phyloP scores from a whole-genome alignment of 2,888 invertebrate genomes.

The Lordiphosa andalusiaca region DNA sequence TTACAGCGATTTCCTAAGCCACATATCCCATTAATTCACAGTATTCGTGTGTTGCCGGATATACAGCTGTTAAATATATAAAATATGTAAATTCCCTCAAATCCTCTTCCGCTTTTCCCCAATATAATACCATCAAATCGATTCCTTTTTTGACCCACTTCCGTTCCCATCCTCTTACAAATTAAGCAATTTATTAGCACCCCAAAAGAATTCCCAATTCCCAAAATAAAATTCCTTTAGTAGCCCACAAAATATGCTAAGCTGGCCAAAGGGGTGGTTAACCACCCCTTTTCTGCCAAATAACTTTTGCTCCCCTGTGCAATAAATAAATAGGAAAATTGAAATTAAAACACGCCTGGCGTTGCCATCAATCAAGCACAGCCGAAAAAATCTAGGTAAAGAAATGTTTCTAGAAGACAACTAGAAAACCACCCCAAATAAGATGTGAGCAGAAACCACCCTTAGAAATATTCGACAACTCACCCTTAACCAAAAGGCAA shows the following conservation, averaged over 20 bases:
- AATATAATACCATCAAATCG: no score
- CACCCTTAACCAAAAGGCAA: constrained; percentile 42
- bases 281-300: constrained; percentile 37
- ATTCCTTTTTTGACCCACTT: no score
- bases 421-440: background rate
- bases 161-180: constrained; percentile 8
- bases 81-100: no score
- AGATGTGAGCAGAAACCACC: constrained; percentile 45
- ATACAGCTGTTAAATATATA: no score
- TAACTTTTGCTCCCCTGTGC: constrained; percentile 10
- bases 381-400: constrained; percentile 35
- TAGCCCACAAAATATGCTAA: constrained; percentile 25
- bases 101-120: no score
- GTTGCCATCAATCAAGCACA: constrained; percentile 54
- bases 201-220: constrained; percentile 5
- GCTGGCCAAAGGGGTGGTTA: constrained; percentile 23
- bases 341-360: constrained; percentile 51
- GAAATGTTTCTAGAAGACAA: constrained; percentile 31
- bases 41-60: no score
- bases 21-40: no score
- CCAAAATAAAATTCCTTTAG: constrained; percentile 14
- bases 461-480: constrained; percentile 37
- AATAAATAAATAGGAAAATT: constrained; percentile 24
- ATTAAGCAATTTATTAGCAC: constrained; percentile 47
- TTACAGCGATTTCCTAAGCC: no score